Evolutionary conservation across 2,113 vertebrate species (phyloP), one percentile per base, ranked within the genome.

Genomic region (Cynoglossus semilaevis): DNA sequence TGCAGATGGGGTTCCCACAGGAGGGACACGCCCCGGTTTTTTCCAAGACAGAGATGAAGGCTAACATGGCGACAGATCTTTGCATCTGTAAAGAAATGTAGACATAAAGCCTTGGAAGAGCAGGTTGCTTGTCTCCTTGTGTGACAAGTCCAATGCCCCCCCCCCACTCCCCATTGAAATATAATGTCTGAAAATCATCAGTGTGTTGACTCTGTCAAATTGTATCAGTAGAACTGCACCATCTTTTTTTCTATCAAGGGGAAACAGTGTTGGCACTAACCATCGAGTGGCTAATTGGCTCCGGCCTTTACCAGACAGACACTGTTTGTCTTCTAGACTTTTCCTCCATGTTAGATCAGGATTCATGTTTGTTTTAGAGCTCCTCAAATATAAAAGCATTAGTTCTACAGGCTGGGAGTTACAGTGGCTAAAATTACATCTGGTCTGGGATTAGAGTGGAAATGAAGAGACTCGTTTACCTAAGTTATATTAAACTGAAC

Each of bases 1-100:
- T 36, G 67, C 83, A 85, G 80, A 89, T 84, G 79, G 9, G 61
- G 70, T 71, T 86, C 88, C 86, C 86, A 65, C 14, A 74, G 85
- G 86, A 85, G 72, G 50, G 82, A 71, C 80, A 87, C 79, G 74
- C 85, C 87, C 86, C 79, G 71, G 71, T 69, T 59, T 74, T 79
- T 76, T 58, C 13, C 43, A 2, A 74, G 58, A 75, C 67, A 62
- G 45, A 75, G 53, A 63, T 18, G 40, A 68, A 61, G 51, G 53
- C 72, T 74, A 82, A 72, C 49, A 67, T 64, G 70, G 72, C 46
- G 42, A 63, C 77, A 79, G 55, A 80, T 63, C 71, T 70, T 78
- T 77, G 63, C 72, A 70, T 76, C 60, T 74, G 60, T 45, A 66
- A 61, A 62, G 66, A 54, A 78, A 53, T 50, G 58, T 67, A 75